Percentiles rank a stretch among this genome's conserved stretches.
phyloP scores from a whole-genome alignment of 1,140 invertebrate genomes.

The Arctopsyche grandis region DNA sequence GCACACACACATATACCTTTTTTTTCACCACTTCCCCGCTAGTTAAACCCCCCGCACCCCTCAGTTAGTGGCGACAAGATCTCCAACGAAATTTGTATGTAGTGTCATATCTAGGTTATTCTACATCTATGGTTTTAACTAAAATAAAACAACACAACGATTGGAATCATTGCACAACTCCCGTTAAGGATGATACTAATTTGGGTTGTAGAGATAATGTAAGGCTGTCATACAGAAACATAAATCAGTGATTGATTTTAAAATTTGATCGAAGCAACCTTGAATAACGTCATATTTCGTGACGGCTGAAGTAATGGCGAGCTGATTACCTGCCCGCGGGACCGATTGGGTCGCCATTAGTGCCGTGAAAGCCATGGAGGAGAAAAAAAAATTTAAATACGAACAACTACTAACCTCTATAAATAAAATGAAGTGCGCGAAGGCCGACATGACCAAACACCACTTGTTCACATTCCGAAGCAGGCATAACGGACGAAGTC shows the following conservation, averaged over 20 bases:
- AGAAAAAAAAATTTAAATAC: background rate
- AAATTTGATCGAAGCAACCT: background rate
- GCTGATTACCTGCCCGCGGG: background rate
- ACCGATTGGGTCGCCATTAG: background rate
- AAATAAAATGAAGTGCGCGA: constrained; percentile 18
- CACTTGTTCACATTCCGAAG: constrained; percentile 19
- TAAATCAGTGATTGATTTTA: background rate
- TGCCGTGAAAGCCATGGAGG: background rate
- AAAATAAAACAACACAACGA: too few species aligned
- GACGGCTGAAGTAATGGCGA: background rate
- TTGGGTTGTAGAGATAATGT: background rate
- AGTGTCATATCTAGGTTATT: too few species aligned
- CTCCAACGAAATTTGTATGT: too few species aligned
- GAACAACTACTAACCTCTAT: background rate
- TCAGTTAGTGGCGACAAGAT: too few species aligned
- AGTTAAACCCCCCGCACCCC: too few species aligned
- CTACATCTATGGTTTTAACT: too few species aligned
- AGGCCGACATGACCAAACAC: constrained; percentile 5
- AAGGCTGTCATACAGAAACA: background rate
- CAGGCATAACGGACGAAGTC: background rate
- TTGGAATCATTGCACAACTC: too few species aligned
- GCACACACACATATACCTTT: too few species aligned
- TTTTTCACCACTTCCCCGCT: too few species aligned
- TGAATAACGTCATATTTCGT: background rate
- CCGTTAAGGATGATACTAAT: background rate